Conservation (phyloP, 1,140 invertebrate species). For the Heliothis subflexa region DNA sequence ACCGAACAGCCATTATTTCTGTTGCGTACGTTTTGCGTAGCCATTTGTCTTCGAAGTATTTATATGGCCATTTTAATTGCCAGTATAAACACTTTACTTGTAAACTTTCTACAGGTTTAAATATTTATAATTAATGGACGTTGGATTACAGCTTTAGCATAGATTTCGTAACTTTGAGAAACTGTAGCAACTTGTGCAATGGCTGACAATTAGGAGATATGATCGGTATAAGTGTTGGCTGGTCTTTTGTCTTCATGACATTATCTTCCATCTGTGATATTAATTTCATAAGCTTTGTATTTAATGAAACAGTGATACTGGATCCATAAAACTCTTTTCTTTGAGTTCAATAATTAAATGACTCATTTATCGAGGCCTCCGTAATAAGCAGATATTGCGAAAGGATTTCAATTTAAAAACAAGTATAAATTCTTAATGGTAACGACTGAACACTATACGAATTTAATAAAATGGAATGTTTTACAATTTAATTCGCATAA, state of each 20-base stretch:
- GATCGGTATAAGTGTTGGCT: slow-evolving; percentile 8
- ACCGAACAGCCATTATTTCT: background rate
- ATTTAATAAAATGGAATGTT: background rate
- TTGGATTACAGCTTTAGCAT: background rate
- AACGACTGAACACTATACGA: background rate
- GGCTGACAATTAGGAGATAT: slow-evolving; percentile 22
- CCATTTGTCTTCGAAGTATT: background rate
- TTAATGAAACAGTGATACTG: background rate
- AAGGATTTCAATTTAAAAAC: too few species aligned
- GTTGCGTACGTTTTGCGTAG: background rate
- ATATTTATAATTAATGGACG: background rate
- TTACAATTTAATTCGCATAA: background rate
- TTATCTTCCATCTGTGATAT: background rate
- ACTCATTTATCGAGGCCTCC: too few species aligned
- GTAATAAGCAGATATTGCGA: too few species aligned
- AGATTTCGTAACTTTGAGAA: background rate
- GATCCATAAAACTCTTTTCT: background rate
- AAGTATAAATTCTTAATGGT: too few species aligned
- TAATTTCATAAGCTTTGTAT: slow-evolving; percentile 13
- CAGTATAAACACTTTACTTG: background rate
- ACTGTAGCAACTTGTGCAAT: slow-evolving; percentile 22
- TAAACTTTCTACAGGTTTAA: slow-evolving; percentile 27
- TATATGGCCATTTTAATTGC: slow-evolving; percentile 11
- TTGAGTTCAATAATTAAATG: background rate
- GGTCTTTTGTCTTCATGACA: background rate